Conservation (phyloP, 2,113 vertebrate genomes). For the Alectura lathami region DNA sequence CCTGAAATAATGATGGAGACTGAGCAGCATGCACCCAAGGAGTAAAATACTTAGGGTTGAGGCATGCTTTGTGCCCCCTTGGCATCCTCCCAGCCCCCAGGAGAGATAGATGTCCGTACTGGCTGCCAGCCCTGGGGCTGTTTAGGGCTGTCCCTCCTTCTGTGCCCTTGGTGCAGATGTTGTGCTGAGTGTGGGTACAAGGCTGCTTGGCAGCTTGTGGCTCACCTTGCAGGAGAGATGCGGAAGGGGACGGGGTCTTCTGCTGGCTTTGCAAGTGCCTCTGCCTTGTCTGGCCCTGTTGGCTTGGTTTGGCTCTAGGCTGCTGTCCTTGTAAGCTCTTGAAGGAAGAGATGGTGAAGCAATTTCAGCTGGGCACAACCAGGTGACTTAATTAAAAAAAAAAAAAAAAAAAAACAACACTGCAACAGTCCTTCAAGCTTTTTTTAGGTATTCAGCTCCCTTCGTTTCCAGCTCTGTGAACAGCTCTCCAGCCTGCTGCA, state of each 20-base stretch:
- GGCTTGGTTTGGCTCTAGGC: neutral
- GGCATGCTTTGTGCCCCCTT: neutral
- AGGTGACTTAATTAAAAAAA: conserved; percentile 4
- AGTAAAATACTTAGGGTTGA: neutral
- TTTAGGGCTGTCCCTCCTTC: neutral
- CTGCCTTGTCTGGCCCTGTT: neutral
- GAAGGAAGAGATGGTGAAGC: neutral
- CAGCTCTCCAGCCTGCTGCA: conserved; percentile 15
- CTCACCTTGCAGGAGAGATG: neutral
- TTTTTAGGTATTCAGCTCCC: conserved; percentile 17
- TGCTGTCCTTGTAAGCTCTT: neutral
- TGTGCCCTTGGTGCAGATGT: neutral
- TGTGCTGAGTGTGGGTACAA: fast-evolving
- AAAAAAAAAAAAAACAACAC: neutral
- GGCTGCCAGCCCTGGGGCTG: fast-evolving
- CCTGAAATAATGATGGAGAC: neutral
- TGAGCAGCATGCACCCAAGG: neutral
- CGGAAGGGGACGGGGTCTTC: neutral
- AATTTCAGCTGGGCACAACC: neutral
- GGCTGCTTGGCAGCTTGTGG: neutral
- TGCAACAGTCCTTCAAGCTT: neutral
- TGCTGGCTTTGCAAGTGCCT: neutral
- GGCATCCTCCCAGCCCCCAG: neutral
- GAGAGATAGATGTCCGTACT: neutral
- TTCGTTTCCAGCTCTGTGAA: conserved; percentile 9